Conservation (phyloP, 2,113 vertebrate species). For the Gasterosteus nipponicus region DNA sequence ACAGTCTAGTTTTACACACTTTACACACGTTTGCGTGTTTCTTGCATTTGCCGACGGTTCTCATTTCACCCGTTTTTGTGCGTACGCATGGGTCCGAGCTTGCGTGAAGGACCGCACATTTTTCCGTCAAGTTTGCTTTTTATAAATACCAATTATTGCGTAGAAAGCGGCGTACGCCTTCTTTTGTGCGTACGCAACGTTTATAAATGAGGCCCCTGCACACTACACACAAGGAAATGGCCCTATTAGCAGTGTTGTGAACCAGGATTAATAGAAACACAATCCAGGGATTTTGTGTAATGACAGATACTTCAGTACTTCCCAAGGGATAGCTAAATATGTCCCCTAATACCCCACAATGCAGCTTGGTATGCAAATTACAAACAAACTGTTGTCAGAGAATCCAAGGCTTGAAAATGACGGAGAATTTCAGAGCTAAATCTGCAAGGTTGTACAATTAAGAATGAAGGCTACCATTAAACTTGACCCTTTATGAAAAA, state of each 20-base stretch:
- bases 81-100: too few species aligned
- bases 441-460: not conserved
- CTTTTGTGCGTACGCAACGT: too few species aligned
- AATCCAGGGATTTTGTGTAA: constrained; percentile 57
- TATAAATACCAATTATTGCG: too few species aligned
- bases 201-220: not conserved
- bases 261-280: constrained; percentile 59
- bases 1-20: too few species aligned
- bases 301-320: constrained; percentile 39
- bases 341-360: constrained; percentile 31
- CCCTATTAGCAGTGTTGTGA: constrained; percentile 47
- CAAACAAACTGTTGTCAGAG: constrained; percentile 15
- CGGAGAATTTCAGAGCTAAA: not conserved
- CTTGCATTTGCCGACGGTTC: too few species aligned
- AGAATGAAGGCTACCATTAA: not conserved
- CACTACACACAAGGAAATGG: constrained; percentile 37
- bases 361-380: constrained; percentile 29
- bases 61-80: too few species aligned
- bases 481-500: not conserved
- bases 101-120: too few species aligned
- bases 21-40: too few species aligned
- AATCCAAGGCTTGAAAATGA: constrained; percentile 20
- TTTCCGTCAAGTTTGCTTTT: too few species aligned
- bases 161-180: too few species aligned
- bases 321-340: constrained; percentile 38